Percentiles rank a stretch among this genome's conserved stretches.
Conservation (phyloP, 2,888 invertebrate species). For the Sinelater perroti region DNA sequence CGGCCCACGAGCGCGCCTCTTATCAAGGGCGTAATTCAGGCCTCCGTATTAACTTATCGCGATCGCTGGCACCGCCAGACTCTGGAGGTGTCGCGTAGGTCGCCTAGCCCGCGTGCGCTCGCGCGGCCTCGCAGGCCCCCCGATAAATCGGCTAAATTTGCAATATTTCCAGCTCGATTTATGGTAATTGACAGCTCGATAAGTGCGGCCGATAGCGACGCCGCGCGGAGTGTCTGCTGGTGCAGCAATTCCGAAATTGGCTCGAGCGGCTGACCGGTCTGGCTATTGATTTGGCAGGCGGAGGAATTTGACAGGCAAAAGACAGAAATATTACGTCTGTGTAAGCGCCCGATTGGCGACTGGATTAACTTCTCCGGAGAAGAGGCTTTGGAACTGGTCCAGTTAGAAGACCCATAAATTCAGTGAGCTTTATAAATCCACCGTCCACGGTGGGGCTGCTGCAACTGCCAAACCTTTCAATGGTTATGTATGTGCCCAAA, state of each 20-base stretch:
- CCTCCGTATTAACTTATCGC: conserved; percentile 48
- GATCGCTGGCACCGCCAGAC: conserved; percentile 44
- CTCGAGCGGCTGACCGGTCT: neutral
- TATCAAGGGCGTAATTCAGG: conserved; percentile 43
- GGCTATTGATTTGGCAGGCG: no score
- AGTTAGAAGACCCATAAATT: no score
- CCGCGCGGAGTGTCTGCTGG: neutral
- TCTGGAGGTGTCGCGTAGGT: conserved; percentile 47
- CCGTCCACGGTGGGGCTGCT: no score
- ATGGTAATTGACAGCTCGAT: conserved; percentile 20
- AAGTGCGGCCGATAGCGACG: neutral
- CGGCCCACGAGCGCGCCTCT: conserved; percentile 37
- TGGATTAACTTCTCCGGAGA: no score
- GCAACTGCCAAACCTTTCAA: no score
- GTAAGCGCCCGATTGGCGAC: no score
- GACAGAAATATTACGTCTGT: no score
- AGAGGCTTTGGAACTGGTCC: no score
- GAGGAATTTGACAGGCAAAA: no score
- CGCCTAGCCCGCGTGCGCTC: conserved; percentile 31
- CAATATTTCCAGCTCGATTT: conserved; percentile 8
- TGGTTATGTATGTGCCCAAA: no score
- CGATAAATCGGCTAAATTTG: conserved; percentile 17
- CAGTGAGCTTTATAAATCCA: no score
- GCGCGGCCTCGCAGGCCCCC: conserved; percentile 7
- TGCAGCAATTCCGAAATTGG: neutral